Evolutionary conservation across 2,888 invertebrate genomes (phyloP).

Genomic region (Schizaphis graminum): DNA sequence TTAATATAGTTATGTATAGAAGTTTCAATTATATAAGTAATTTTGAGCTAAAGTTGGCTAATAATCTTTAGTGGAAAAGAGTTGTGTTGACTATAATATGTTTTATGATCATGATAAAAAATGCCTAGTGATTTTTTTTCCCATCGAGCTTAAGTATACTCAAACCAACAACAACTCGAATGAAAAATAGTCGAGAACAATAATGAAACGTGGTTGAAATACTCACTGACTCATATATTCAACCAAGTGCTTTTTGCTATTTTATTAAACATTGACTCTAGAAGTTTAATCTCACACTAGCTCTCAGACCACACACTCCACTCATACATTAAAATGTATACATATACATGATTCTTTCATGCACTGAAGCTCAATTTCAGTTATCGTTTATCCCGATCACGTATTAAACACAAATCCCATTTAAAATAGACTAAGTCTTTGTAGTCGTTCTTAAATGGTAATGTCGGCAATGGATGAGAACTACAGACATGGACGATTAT

Average conservation of each 20-base stretch:
- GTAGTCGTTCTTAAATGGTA: neutral
- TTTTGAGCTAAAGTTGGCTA: neutral
- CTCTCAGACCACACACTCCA: neutral
- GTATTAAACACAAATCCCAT: conserved; percentile 38
- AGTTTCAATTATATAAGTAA: neutral
- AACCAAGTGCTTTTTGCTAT: conserved; percentile 36
- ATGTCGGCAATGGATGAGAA: neutral
- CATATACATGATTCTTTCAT: neutral
- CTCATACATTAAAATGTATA: neutral
- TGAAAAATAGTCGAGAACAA: neutral
- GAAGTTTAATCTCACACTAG: neutral
- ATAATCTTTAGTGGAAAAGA: neutral
- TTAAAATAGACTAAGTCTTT: conserved; percentile 45
- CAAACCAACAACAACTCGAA: neutral
- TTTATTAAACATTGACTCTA: conserved; percentile 45
- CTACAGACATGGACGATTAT: no score
- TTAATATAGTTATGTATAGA: neutral
- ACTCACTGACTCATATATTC: neutral
- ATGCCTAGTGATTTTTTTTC: neutral
- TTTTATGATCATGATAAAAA: neutral
- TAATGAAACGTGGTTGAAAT: conserved; percentile 22
- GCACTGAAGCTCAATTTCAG: neutral
- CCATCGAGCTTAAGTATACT: neutral
- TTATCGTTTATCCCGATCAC: conserved; percentile 59
- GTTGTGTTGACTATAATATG: neutral